Conservation (phyloP, 2,113 vertebrate genomes). For the Larimichthys polyactis region DNA sequence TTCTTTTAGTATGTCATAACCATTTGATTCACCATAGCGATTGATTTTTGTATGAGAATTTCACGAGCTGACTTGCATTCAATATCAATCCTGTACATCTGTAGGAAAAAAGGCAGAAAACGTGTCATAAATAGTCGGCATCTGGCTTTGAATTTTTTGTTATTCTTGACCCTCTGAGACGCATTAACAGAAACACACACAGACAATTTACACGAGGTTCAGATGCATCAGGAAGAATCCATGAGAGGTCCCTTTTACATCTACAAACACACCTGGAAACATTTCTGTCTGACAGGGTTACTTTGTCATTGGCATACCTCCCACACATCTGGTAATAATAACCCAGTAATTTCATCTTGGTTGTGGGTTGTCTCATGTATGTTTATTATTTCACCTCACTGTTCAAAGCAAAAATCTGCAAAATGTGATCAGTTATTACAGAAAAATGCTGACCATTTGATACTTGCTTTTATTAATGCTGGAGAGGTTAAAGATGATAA, state of each 20-base stretch:
- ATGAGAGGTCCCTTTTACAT: conserved; percentile 20
- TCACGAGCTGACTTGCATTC: background rate
- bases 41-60: background rate
- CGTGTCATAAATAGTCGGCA: background rate
- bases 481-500: background rate
- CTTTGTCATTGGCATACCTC: conserved; percentile 13
- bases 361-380: background rate
- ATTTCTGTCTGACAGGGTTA: conserved; percentile 23
- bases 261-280: conserved; percentile 37
- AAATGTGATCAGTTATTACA: background rate
- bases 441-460: background rate
- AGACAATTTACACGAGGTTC: background rate
- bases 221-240: background rate
- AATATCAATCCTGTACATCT: background rate
- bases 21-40: background rate
- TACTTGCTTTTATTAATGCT: background rate
- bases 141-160: conserved; percentile 4
- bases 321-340: background rate
- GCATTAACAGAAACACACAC: background rate
- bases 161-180: conserved; percentile 3
- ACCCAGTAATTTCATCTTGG: background rate
- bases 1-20: background rate
- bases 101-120: background rate
- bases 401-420: background rate
- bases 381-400: conserved; percentile 9